Conservation (phyloP, 1,140 invertebrate species). For the Drosophila triauraria region DNA sequence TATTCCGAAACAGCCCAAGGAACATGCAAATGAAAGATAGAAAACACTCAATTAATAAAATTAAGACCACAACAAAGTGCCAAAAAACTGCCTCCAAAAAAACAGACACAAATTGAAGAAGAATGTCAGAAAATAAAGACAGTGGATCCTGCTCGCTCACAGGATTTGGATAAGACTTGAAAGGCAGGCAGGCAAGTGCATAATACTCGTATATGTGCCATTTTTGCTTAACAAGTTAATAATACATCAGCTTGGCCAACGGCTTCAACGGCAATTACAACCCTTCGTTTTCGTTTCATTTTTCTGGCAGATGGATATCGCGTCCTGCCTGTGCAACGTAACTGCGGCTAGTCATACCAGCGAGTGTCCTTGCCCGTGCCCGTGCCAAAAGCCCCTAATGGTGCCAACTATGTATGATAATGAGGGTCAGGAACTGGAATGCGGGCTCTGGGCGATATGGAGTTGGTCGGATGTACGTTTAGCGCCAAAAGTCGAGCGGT, state of each 20-base stretch:
- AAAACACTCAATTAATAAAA: constrained; percentile 31
- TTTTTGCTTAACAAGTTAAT: constrained; percentile 77
- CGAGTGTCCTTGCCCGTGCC: constrained; percentile 65
- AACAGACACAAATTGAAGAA: constrained; percentile 40
- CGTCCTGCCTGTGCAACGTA: constrained; percentile 17
- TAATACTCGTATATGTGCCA: constrained; percentile 49
- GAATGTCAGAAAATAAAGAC: constrained; percentile 5
- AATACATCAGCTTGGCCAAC: constrained; percentile 47
- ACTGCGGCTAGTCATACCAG: constrained; percentile 35
- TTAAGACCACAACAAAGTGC: constrained; percentile 7
- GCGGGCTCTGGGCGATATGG: constrained; percentile 36
- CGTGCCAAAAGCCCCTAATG: constrained; percentile 65
- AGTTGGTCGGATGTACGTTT: constrained; percentile 53
- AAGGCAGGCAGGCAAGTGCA: constrained; percentile 26
- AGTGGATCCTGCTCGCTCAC: constrained; percentile 12
- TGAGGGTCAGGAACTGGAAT: constrained; percentile 75
- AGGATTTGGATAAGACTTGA: constrained; percentile 38
- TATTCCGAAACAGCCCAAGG: background rate
- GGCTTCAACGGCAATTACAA: constrained; percentile 72
- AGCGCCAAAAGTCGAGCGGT: constrained; percentile 72
- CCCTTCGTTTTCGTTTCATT: constrained; percentile 35
- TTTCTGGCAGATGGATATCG: constrained; percentile 67
- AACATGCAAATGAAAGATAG: constrained; percentile 31
- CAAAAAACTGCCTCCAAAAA: constrained; percentile 18
- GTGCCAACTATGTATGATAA: constrained; percentile 79